A percentile compares a stretch with the other conserved stretches of the same genome.
These are phyloP conservation scores for Mesorhabditis belari DNA, from an alignment of 2,888 invertebrate genomes.

Conservation along the genomic window DNA sequence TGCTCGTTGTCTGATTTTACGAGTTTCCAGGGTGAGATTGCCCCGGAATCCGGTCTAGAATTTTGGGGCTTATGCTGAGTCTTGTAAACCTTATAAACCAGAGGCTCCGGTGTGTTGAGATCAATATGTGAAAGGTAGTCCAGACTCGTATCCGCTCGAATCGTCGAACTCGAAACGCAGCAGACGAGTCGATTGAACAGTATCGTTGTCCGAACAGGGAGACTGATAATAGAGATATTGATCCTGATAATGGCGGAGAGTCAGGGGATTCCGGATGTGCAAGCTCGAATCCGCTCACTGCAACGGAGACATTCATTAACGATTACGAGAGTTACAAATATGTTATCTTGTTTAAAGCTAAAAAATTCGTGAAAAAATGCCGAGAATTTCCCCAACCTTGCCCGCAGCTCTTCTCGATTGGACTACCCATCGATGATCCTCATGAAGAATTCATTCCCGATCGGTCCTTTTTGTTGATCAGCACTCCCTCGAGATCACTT, in stretches of 20 bases:
- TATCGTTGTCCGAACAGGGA: neutral
- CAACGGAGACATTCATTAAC: neutral
- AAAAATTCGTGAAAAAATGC: neutral
- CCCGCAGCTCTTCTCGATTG: neutral
- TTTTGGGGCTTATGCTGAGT: neutral
- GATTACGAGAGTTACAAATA: too few relatives aligned
- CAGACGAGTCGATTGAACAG: neutral
- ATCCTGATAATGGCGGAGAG: neutral
- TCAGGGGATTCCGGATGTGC: neutral
- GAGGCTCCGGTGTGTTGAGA: neutral
- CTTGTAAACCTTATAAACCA: neutral
- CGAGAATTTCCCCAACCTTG: neutral
- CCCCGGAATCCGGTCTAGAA: neutral
- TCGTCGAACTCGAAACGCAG: neutral
- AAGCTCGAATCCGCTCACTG: neutral
- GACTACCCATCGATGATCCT: neutral
- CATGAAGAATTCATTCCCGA: neutral
- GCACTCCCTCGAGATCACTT: neutral
- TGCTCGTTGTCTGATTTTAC: neutral
- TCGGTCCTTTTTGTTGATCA: neutral
- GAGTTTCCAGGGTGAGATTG: neutral
- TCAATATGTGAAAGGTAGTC: neutral
- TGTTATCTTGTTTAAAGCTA: neutral
- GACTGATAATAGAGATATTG: neutral
- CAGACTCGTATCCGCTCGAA: neutral